Evolutionary conservation across 1,140 invertebrate species (phyloP), one percentile per base, ranked within the genome.

Genomic region (Cyclargus thomasi): DNA sequence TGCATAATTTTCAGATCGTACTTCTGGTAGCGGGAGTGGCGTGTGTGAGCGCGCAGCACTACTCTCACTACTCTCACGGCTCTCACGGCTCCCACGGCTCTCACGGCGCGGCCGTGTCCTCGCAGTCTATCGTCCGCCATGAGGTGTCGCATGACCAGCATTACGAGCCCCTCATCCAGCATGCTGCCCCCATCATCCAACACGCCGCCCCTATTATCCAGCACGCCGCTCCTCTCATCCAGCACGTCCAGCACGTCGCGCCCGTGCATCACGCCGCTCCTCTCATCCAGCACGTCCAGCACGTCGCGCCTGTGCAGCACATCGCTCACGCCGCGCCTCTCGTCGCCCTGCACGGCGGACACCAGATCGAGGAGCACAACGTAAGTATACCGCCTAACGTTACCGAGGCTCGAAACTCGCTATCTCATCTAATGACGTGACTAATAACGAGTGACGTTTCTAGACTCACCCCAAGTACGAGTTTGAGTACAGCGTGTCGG

Each of bases 401-500:
- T 29, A 29, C 29, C 5, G 5, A 29, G 5, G 4, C 8, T 29
- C 29, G 29, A n/a, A 29, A 29, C 29, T 7, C 29, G 29, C 29
- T 7, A 29, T 29, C 5, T 1, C 5, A 29, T 29, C 29, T 4
- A 29, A 8, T 0, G 8, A 2, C 29, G 8, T 29, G 0, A 6
- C 29, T 29, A 29, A 29, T 29, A 8, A 4, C 29, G 29, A 4
- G 29, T 29, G 29, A 29, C 29, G 29, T 29, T 55, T 55, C n/a
- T 66, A 80, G 75, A 71, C 75, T 0, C 78, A 85, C 66, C 80
- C 81, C n/a, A 79, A 77, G 73, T 86, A 91, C 79, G 79, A 82
- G 59, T 92, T 83, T 74, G 76, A 86, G 29, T 91, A 92, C 77
- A 83, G 83, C 22, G 90, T 91, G 29, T 69, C 74, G 11, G 85